Evolutionary conservation across 1,140 invertebrate species (phyloP).

Genomic region (Heliconius himera): DNA sequence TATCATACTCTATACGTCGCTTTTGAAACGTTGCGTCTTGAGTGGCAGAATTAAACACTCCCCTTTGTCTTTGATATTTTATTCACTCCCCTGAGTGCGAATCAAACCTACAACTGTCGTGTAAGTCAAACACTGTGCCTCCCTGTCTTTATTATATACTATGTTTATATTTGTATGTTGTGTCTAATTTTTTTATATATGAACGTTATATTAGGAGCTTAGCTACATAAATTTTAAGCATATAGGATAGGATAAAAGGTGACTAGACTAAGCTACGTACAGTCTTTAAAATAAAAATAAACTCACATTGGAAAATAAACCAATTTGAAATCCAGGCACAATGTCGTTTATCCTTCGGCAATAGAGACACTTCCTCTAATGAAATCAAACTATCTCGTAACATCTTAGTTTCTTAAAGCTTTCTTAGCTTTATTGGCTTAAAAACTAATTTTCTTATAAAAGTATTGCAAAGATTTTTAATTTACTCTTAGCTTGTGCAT

Average conservation of each 20-base stretch:
- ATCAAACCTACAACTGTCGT: background rate
- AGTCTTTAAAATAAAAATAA: background rate
- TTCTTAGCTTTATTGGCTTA: conserved; percentile 7
- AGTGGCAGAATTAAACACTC: background rate
- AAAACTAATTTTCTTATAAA: conserved; percentile 7
- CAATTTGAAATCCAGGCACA: conserved; percentile 18
- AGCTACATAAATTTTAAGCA: too few species aligned
- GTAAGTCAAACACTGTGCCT: too few species aligned
- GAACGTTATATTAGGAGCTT: too few species aligned
- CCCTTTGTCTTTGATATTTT: background rate
- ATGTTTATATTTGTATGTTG: too few species aligned
- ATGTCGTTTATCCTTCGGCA: conserved; percentile 16
- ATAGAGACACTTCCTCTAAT: conserved; percentile 21
- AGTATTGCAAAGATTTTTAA: background rate
- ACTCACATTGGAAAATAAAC: conserved; percentile 26
- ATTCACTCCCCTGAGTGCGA: background rate
- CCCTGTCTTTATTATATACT: too few species aligned
- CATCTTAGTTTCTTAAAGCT: conserved; percentile 12
- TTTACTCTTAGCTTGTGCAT: background rate
- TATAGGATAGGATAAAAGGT: too few species aligned
- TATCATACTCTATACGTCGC: background rate
- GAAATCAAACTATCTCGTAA: conserved; percentile 12
- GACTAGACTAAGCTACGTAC: background rate
- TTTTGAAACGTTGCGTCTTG: background rate
- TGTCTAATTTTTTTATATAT: too few species aligned